Conservation (phyloP, 2,797 vertebrate genomes). For the Eurystomus glaucurus region DNA sequence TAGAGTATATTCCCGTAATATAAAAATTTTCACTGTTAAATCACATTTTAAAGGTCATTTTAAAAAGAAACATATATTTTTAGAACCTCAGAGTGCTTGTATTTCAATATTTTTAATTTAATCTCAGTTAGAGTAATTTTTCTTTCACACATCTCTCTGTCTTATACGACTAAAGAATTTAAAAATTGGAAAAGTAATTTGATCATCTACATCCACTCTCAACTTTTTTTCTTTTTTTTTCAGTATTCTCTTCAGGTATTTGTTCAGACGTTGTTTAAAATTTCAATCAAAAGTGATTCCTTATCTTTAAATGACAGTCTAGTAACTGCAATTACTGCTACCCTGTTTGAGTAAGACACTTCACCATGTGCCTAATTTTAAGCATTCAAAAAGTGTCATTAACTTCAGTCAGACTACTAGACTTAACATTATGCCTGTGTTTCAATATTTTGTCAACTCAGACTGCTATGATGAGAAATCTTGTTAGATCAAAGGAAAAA, state of each 20-base stretch:
- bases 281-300: neutral
- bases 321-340: neutral
- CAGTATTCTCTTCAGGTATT: neutral
- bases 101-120: neutral
- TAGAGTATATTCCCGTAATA: neutral
- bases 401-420: neutral
- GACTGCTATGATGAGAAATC: neutral
- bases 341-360: neutral
- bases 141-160: neutral
- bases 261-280: neutral
- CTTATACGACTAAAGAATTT: neutral
- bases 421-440: neutral
- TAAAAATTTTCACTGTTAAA: neutral
- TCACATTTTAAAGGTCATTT: neutral
- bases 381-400: neutral
- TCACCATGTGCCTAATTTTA: neutral
- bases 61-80: neutral
- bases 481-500: neutral
- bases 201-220: neutral
- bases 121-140: neutral
- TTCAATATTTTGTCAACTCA: neutral
- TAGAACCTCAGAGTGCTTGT: neutral
- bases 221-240: fast-evolving
- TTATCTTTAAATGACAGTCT: neutral
- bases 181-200: neutral